These are phyloP conservation scores for Digitonthophagus gazella DNA, from an alignment of 2,888 invertebrate species.

Conservation along the genomic window DNA sequence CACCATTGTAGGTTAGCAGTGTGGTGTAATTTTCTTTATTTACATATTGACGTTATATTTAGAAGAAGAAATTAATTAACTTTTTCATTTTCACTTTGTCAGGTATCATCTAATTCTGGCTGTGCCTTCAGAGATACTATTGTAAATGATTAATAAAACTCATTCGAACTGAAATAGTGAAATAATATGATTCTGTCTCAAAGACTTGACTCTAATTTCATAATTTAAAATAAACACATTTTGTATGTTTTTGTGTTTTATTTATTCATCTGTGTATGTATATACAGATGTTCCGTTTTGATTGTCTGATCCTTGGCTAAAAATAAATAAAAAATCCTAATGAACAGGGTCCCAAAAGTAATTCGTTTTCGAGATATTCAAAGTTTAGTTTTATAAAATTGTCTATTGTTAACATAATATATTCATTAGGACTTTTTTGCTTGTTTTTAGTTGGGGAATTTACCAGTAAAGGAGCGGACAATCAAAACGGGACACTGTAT, in stretches of 20 bases:
- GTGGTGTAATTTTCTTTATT: not conserved
- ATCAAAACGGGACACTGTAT: no score
- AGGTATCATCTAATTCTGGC: not conserved
- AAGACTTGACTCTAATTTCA: conserved; percentile 27
- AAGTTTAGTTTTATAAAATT: no score
- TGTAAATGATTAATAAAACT: conserved; percentile 14
- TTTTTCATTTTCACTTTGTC: conserved; percentile 11
- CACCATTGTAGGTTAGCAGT: no score
- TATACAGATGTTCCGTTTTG: not conserved
- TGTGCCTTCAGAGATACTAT: conserved; percentile 22
- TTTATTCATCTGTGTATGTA: conserved; percentile 2
- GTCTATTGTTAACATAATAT: no score
- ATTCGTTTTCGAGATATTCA: no score
- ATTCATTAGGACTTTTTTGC: no score
- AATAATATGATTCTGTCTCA: conserved; percentile 22
- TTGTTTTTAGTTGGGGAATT: no score
- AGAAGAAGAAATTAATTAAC: not conserved
- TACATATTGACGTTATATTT: no score
- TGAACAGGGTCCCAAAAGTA: no score
- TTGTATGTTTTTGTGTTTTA: conserved; percentile 25
- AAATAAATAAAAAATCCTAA: no score
- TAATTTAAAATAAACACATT: conserved; percentile 29
- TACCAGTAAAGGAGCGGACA: no score
- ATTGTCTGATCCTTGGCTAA: no score
- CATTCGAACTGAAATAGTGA: conserved; percentile 23